Conservation (phyloP, 2,797 vertebrate species). For the Anguilla megastoma region DNA sequence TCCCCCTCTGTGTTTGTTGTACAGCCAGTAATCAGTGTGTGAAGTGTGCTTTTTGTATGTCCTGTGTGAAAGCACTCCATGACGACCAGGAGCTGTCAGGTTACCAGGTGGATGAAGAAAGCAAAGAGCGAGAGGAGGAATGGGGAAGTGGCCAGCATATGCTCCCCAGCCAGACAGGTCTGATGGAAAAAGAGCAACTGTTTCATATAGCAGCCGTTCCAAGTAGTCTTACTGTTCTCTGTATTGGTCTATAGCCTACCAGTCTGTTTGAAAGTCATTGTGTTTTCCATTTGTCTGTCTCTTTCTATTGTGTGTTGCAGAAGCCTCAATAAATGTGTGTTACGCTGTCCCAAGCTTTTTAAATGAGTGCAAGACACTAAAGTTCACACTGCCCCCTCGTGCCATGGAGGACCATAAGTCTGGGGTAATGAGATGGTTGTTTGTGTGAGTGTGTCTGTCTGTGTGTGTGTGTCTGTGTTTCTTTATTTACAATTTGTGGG, state of each 20-base stretch:
- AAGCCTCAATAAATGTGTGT: slow-evolving; percentile 48
- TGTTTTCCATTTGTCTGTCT: not conserved
- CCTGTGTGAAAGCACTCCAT: not conserved
- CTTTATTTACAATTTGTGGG: not conserved
- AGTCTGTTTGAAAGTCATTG: not conserved
- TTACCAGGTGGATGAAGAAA: slow-evolving; percentile 42
- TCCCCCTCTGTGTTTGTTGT: not conserved
- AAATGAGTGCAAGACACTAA: slow-evolving; percentile 43
- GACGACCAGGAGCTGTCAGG: slow-evolving; percentile 32
- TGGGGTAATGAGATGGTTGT: slow-evolving; percentile 26
- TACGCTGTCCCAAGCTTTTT: slow-evolving; percentile 35
- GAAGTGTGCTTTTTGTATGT: not conserved
- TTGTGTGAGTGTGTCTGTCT: not conserved
- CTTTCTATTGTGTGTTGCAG: slow-evolving; percentile 46
- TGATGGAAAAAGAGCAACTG: not conserved
- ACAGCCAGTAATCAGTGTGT: not conserved
- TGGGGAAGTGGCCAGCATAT: slow-evolving; percentile 33
- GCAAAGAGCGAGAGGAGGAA: not conserved
- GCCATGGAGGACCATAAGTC: not conserved
- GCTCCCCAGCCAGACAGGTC: slow-evolving; percentile 36
- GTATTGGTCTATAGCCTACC: not conserved
- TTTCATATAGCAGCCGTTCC: not conserved
- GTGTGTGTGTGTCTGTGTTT: not conserved
- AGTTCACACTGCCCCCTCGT: slow-evolving; percentile 44
- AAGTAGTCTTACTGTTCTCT: not conserved